Evolutionary conservation across 2,888 invertebrate species (phyloP).

Genomic region (Zonitis immaculata): DNA sequence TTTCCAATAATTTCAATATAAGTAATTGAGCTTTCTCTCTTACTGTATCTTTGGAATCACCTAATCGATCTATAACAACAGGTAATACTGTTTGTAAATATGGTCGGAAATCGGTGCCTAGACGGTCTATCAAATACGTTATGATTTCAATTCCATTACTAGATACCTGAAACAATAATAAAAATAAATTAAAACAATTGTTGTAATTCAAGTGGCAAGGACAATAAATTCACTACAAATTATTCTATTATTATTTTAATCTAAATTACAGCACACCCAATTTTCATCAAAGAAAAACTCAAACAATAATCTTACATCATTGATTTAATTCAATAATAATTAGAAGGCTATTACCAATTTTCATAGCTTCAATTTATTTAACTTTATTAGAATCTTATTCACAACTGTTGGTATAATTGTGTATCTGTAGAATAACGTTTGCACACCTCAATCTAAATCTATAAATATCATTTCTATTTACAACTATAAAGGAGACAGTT

Average conservation of each 20-base stretch:
- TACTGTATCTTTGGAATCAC: constrained; percentile 48
- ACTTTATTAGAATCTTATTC: no score
- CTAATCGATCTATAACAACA: constrained; percentile 74
- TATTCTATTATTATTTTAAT: constrained; percentile 9
- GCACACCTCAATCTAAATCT: constrained; percentile 22
- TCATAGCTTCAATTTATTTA: no score
- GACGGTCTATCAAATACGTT: constrained; percentile 76
- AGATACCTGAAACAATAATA: constrained; percentile 65
- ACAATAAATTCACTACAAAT: constrained; percentile 7
- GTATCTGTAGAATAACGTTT: constrained; percentile 8
- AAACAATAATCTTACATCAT: constrained; percentile 16
- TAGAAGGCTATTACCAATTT: background rate
- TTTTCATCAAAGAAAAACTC: constrained; percentile 6
- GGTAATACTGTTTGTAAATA: constrained; percentile 80
- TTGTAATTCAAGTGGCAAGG: constrained; percentile 7
- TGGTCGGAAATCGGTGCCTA: constrained; percentile 82
- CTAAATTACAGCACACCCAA: constrained; percentile 15
- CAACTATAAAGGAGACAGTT: constrained; percentile 32
- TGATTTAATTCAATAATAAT: constrained; percentile 4
- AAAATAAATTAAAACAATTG: constrained; percentile 10
- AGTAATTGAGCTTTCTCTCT: constrained; percentile 71
- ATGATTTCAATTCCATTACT: constrained; percentile 88
- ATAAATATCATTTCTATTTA: constrained; percentile 43
- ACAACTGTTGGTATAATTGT: background rate
- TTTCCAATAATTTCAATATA: constrained; percentile 68